These are phyloP conservation scores for Rotaria sp. DNA, from an alignment of 2,888 invertebrate genomes.

Conservation along the genomic window DNA sequence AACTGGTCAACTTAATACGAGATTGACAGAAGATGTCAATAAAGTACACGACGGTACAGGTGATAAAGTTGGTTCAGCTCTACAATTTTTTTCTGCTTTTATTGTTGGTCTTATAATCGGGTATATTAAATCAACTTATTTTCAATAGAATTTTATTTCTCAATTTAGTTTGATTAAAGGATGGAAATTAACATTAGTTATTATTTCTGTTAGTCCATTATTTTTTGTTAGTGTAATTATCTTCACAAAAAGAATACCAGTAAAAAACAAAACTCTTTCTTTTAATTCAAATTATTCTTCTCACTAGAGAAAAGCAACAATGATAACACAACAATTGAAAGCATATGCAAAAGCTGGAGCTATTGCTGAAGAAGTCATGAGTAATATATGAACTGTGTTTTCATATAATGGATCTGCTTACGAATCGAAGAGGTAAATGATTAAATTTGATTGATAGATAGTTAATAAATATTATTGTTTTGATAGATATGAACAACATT, in stretches of 20 bases:
- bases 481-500: slow-evolving; percentile 29
- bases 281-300: too few relatives aligned
- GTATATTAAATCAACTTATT: neutral
- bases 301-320: slow-evolving; percentile 44
- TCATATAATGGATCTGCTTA: slow-evolving; percentile 38
- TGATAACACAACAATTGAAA: slow-evolving; percentile 40
- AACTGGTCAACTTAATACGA: slow-evolving; percentile 49
- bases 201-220: slow-evolving; percentile 68
- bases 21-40: slow-evolving; percentile 43
- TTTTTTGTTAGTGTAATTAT: slow-evolving; percentile 68
- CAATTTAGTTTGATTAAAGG: slow-evolving; percentile 64
- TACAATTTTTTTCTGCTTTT: slow-evolving; percentile 67
- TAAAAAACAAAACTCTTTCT: slow-evolving; percentile 48
- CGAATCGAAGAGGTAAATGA: neutral
- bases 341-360: slow-evolving; percentile 33
- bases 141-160: neutral
- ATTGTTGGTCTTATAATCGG: slow-evolving; percentile 65
- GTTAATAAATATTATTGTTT: neutral
- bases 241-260: slow-evolving; percentile 70
- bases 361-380: slow-evolving; percentile 30
- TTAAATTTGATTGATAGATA: neutral
- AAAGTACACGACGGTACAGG: slow-evolving; percentile 73
- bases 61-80: slow-evolving; percentile 70
- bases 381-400: slow-evolving; percentile 28
- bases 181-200: slow-evolving; percentile 73